Evolutionary conservation across 2,888 invertebrate genomes (phyloP).

Genomic region (Agrenia bidenticulata): DNA sequence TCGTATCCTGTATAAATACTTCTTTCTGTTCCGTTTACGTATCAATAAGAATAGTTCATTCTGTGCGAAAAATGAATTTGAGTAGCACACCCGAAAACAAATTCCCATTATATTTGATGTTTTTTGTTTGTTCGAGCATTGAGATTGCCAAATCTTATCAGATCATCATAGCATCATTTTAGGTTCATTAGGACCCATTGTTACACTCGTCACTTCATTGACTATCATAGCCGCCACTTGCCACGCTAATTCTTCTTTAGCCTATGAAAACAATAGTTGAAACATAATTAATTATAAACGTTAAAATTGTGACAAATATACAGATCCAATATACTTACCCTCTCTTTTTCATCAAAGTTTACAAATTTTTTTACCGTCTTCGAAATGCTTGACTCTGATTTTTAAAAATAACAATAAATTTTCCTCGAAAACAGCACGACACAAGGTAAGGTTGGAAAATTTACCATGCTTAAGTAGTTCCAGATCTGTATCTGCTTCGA

Average conservation of each 20-base stretch:
- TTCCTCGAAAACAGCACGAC: not conserved
- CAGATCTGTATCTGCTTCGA: constrained; percentile 82
- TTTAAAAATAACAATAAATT: not conserved
- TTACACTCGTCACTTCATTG: constrained; percentile 87
- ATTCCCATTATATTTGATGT: too few relatives aligned
- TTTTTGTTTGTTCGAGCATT: not conserved
- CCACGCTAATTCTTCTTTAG: constrained; percentile 95
- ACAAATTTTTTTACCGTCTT: constrained; percentile 76
- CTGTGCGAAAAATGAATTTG: too few relatives aligned
- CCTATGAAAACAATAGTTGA: constrained; percentile 56
- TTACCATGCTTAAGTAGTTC: constrained; percentile 57
- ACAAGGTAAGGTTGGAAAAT: constrained; percentile 24
- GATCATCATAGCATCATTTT: constrained; percentile 26
- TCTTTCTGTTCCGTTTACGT: too few relatives aligned
- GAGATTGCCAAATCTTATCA: not conserved
- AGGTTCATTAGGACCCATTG: constrained; percentile 60
- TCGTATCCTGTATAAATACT: too few relatives aligned
- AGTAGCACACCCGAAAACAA: too few relatives aligned
- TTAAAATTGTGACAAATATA: too few relatives aligned
- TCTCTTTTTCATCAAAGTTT: constrained; percentile 74
- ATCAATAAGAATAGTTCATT: too few relatives aligned
- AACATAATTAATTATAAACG: constrained; percentile 4
- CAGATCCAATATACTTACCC: constrained; percentile 62
- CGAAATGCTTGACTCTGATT: constrained; percentile 59
- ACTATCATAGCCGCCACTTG: constrained; percentile 97